phyloP scores from a whole-genome alignment of 2,113 vertebrate species.

The Lophotis ruficrista region DNA sequence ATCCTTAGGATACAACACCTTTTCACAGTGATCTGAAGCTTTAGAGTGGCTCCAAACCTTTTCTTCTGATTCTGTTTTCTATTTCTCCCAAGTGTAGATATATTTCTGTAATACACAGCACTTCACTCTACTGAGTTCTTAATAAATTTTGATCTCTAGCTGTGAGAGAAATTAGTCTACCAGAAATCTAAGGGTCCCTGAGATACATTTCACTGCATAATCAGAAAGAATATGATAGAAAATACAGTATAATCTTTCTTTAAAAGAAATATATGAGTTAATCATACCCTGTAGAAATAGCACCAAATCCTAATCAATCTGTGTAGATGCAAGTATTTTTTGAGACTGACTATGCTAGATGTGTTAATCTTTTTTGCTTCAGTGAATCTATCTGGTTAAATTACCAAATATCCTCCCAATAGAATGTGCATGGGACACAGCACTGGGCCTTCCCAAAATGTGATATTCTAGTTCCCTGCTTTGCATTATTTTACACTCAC shows the following conservation, averaged over 20 bases:
- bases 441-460: neutral
- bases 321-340: neutral
- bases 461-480: neutral
- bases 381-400: neutral
- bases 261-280: neutral
- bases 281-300: neutral
- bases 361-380: neutral
- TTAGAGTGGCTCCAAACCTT: neutral
- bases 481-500: neutral
- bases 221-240: neutral
- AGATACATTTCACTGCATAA: neutral
- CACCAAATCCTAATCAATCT: neutral
- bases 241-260: neutral
- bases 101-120: neutral
- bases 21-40: neutral
- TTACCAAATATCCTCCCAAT: neutral
- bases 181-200: neutral
- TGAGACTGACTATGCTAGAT: neutral
- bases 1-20: neutral
- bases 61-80: neutral
- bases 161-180: neutral
- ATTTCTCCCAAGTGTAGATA: neutral
- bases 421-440: neutral
- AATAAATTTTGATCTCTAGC: neutral
- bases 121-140: neutral